phyloP scores from a whole-genome alignment of 2,797 vertebrate genomes.

The Tragopan temminckii region DNA sequence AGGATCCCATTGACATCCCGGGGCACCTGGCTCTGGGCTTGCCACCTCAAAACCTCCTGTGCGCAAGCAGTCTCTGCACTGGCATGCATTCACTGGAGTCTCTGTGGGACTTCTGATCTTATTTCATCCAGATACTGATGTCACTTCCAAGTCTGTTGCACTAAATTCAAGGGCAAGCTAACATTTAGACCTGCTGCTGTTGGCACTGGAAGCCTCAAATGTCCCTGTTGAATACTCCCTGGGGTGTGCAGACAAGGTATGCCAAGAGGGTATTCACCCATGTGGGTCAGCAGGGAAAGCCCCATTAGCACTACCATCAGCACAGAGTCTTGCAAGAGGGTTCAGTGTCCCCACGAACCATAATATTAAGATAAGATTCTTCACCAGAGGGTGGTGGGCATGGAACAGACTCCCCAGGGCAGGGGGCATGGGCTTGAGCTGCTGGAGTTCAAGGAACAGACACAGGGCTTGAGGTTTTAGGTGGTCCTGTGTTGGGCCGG shows the following conservation, averaged over 20 bases:
- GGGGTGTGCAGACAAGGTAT: not conserved
- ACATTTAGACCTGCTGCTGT: fast-evolving
- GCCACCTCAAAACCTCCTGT: not conserved
- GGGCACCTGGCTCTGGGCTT: not conserved
- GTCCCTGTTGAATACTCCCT: not conserved
- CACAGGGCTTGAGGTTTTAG: too few species aligned
- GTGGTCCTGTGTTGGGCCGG: too few species aligned
- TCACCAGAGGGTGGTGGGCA: too few species aligned
- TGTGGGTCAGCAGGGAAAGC: not conserved
- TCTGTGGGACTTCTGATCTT: not conserved
- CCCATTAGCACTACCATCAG: not conserved
- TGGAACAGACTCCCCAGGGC: too few species aligned
- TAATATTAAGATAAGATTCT: not conserved
- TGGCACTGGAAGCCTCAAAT: not conserved
- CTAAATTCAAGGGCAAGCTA: not conserved
- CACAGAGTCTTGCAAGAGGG: not conserved
- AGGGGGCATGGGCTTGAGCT: too few species aligned
- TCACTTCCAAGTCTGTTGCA: not conserved
- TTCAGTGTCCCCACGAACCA: fast-evolving
- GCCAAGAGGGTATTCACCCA: not conserved
- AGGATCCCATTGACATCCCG: not conserved
- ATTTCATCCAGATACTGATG: not conserved
- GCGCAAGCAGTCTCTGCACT: not conserved
- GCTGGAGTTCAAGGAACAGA: too few species aligned
- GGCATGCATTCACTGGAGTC: not conserved